phyloP scores from a whole-genome alignment of 2,797 vertebrate genomes.

The Enteromius treurensis region DNA sequence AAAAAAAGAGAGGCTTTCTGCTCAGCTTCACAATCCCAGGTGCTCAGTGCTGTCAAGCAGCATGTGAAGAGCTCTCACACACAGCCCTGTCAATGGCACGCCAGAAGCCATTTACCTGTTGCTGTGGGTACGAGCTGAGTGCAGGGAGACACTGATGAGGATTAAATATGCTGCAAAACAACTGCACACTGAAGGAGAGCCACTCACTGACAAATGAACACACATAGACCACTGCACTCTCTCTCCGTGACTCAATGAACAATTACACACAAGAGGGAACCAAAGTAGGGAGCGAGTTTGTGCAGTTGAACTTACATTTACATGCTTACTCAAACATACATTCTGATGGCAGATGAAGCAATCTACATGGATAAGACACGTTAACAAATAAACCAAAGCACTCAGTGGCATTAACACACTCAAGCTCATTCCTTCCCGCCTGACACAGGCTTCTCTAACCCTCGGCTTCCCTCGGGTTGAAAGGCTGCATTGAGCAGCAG shows the following conservation, averaged over 20 bases:
- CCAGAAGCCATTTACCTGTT: conserved; percentile 94
- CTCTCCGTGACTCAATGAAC: conserved; percentile 16
- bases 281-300: conserved; percentile 13
- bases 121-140: conserved; percentile 89
- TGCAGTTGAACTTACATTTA: conserved; percentile 23
- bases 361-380: not conserved
- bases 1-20: conserved; percentile 76
- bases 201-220: conserved; percentile 62
- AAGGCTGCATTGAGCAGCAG: conserved; percentile 55
- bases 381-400: not conserved
- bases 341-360: not conserved
- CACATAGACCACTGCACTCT: conserved; percentile 9
- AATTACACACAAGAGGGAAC: conserved; percentile 18
- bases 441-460: conserved; percentile 45
- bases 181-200: conserved; percentile 64
- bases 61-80: conserved; percentile 81
- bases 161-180: conserved; percentile 86
- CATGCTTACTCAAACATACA: conserved; percentile 20
- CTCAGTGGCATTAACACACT: conserved; percentile 15
- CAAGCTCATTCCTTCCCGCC: conserved; percentile 11
- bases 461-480: conserved; percentile 49
- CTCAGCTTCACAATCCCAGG: conserved; percentile 90
- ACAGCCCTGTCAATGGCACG: conserved; percentile 84
- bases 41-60: conserved; percentile 90
- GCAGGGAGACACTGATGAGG: conserved; percentile 87